These are phyloP conservation scores for Fabriciana adippe DNA, from an alignment of 2,888 invertebrate species.

Conservation along the genomic window DNA sequence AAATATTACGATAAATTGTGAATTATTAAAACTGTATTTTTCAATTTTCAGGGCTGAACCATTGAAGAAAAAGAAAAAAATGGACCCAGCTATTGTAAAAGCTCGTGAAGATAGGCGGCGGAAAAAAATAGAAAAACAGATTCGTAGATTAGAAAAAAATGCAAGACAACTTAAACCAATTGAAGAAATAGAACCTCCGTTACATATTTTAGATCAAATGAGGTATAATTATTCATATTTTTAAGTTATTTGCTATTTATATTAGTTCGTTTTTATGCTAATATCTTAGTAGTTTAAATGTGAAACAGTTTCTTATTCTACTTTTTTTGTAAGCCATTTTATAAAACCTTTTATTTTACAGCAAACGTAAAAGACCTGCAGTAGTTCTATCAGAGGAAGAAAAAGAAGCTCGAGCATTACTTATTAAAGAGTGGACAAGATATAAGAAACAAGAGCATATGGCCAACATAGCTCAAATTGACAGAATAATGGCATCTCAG, in stretches of 20 bases:
- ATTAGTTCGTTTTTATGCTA: too few relatives aligned
- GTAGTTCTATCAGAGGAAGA: slow-evolving; percentile 79
- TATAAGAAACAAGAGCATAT: slow-evolving; percentile 86
- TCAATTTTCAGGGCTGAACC: slow-evolving; percentile 88
- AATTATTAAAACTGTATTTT: background rate
- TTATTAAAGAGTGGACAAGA: slow-evolving; percentile 89
- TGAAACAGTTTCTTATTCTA: too few relatives aligned
- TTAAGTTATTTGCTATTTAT: background rate
- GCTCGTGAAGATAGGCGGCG: slow-evolving; percentile 91
- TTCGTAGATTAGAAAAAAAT: slow-evolving; percentile 90
- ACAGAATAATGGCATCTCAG: slow-evolving; percentile 86
- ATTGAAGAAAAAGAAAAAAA: slow-evolving; percentile 92
- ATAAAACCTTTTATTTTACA: slow-evolving; percentile 40
- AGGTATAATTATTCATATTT: slow-evolving; percentile 70
- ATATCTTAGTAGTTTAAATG: too few relatives aligned
- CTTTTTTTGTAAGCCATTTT: background rate
- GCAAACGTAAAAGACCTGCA: slow-evolving; percentile 74
- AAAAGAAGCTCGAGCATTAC: slow-evolving; percentile 83
- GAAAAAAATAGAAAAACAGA: slow-evolving; percentile 93
- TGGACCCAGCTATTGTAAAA: slow-evolving; percentile 91
- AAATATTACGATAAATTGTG: too few relatives aligned
- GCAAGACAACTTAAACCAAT: slow-evolving; percentile 94
- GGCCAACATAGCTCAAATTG: slow-evolving; percentile 85
- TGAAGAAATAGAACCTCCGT: slow-evolving; percentile 90
- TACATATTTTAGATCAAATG: slow-evolving; percentile 84